Evolutionary conservation across 2,888 invertebrate genomes (phyloP).

Genomic region (Mycogona germanica): DNA sequence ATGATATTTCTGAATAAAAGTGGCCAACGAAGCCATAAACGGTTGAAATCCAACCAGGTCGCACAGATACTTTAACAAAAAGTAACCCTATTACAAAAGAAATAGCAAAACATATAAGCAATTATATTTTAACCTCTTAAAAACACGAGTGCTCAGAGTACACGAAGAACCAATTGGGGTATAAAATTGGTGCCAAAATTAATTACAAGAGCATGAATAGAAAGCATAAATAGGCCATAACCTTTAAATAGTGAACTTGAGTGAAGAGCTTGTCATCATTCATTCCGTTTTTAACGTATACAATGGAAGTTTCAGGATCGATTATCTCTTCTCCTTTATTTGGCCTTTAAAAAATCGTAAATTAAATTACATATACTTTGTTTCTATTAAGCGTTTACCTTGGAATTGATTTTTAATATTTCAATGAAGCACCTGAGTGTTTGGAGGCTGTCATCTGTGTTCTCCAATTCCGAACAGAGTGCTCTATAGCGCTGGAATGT

Average conservation of each 20-base stretch:
- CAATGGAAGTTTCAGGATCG: constrained; percentile 19
- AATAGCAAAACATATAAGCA: background rate
- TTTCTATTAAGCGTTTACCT: too few relatives aligned
- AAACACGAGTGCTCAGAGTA: too few relatives aligned
- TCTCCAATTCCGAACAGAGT: constrained; percentile 27
- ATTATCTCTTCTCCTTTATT: constrained; percentile 24
- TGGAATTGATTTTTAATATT: too few relatives aligned
- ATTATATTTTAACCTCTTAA: background rate
- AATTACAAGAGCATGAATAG: background rate
- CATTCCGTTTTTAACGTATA: constrained; percentile 34
- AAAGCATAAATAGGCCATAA: constrained; percentile 18
- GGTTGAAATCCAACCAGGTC: constrained; percentile 27
- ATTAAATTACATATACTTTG: constrained; percentile 6
- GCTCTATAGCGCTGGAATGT: constrained; percentile 25
- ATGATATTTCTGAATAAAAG: constrained; percentile 28
- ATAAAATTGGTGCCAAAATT: background rate
- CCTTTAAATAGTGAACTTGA: constrained; percentile 38
- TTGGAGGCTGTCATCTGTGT: constrained; percentile 32
- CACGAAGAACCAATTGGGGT: too few relatives aligned
- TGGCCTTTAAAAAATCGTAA: constrained; percentile 26
- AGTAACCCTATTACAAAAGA: constrained; percentile 32
- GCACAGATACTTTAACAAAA: constrained; percentile 32
- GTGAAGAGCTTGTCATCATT: constrained; percentile 35
- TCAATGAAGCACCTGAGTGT: too few relatives aligned
- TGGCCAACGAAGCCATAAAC: constrained; percentile 30